Evolutionary conservation across 2,797 vertebrate species (phyloP).

Genomic region (Austrolebias charrua): DNA sequence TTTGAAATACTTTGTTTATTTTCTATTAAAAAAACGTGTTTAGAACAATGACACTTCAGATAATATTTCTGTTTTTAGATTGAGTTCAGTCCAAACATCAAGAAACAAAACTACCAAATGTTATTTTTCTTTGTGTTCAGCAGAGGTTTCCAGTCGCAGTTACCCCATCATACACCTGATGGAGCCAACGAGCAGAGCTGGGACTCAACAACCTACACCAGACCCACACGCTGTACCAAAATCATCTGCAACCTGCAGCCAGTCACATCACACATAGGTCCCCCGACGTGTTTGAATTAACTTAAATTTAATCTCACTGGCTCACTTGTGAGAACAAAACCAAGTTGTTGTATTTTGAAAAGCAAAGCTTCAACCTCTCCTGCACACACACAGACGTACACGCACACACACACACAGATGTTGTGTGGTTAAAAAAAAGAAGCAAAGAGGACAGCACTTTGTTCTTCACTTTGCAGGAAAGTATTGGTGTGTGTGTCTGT

Average conservation of each 20-base stretch:
- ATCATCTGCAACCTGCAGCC: slow-evolving; percentile 13
- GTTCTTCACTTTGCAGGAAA: neutral
- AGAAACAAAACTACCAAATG: too few relatives aligned
- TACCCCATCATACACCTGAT: slow-evolving; percentile 32
- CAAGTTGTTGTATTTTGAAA: slow-evolving; percentile 3
- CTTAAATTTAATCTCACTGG: slow-evolving; percentile 22
- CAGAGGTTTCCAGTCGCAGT: slow-evolving; percentile 19
- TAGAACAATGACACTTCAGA: too few relatives aligned
- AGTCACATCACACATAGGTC: slow-evolving; percentile 7
- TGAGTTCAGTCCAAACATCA: too few relatives aligned
- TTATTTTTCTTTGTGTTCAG: neutral
- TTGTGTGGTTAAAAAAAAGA: slow-evolving; percentile 7
- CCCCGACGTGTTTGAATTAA: slow-evolving; percentile 16
- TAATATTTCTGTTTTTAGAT: too few relatives aligned
- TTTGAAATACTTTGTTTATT: neutral
- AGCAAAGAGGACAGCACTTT: neutral
- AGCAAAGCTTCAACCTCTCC: slow-evolving; percentile 5
- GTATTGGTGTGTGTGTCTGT: slow-evolving; percentile 25
- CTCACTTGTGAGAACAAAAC: slow-evolving; percentile 30
- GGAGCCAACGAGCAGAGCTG: slow-evolving; percentile 29
- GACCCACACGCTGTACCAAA: slow-evolving; percentile 13
- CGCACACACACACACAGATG: neutral
- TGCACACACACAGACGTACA: neutral
- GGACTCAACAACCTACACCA: neutral
- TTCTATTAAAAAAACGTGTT: too few relatives aligned